These are phyloP conservation scores for Danaus melanippus DNA, from an alignment of 1,140 invertebrate species.

Conservation along the genomic window DNA sequence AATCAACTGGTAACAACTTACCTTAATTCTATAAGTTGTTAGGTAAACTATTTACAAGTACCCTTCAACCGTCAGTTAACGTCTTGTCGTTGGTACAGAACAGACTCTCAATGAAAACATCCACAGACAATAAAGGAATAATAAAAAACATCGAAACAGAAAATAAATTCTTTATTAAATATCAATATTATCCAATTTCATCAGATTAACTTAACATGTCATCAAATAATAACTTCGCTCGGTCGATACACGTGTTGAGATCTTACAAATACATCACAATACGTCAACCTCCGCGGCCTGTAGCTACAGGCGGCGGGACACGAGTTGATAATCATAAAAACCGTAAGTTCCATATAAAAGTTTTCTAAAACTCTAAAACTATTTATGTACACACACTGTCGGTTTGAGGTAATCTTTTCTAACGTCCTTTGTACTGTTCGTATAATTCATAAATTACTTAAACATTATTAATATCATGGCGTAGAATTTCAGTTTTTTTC, in stretches of 20 bases:
- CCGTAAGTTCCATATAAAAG: slow-evolving; percentile 29
- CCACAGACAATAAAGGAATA: background rate
- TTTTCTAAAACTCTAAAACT: slow-evolving; percentile 33
- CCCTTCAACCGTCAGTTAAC: no score
- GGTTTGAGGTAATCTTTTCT: slow-evolving; percentile 53
- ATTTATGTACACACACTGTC: slow-evolving; percentile 63
- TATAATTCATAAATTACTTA: slow-evolving; percentile 33
- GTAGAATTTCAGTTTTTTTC: slow-evolving; percentile 23
- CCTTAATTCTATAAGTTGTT: no score
- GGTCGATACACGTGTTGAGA: slow-evolving; percentile 42
- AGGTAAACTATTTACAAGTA: no score
- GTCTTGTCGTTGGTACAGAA: no score
- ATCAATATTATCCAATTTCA: slow-evolving; percentile 65
- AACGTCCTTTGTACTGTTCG: slow-evolving; percentile 56
- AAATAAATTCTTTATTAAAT: slow-evolving; percentile 69
- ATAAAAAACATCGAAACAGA: slow-evolving; percentile 53
- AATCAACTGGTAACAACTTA: no score
- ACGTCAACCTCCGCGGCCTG: background rate
- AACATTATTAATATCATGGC: slow-evolving; percentile 54
- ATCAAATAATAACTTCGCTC: slow-evolving; percentile 35
- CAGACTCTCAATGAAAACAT: no score
- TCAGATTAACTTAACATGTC: slow-evolving; percentile 57
- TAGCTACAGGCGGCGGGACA: no score
- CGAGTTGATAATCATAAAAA: slow-evolving; percentile 14
- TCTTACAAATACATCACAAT: slow-evolving; percentile 64